Evolutionary conservation across 2,888 invertebrate species (phyloP), one percentile per base, ranked within the genome.

Genomic region (Orchestes rusci): DNA sequence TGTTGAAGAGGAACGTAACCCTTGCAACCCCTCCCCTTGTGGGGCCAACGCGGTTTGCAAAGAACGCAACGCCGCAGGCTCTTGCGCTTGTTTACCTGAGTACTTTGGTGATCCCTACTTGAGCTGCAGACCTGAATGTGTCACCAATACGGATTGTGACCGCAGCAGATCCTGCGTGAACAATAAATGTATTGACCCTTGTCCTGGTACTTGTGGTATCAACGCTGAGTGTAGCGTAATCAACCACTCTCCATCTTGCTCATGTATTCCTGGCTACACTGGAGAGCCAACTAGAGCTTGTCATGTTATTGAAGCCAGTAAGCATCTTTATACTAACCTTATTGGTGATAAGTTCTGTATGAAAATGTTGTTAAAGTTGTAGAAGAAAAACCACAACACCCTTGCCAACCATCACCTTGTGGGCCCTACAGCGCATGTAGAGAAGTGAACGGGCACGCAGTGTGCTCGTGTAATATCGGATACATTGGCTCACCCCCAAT

Each of bases 81-180:
- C 78, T 40, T 82, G 82, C 58, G 70, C 73, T 49, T 82, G 82
- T 59, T 66, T 78, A 41, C 70, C 76, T 13, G 78, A 76, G 55
- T 81, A 78, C 59, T 73, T 74, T 40, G 82, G 82, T 27, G 74
- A 79, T 60, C 82, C 82, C 19, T 76, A 76, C 56, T 73, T 74
- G 18, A 76, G 76, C 45, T 82, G 84, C 63, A 70, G 80, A 50
- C 80, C 82, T 2, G 82, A 82, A 65, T 83, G 82, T 61, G 72
- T 76, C 10, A 72, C 75, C 37, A 81, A 79, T 60, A 72, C 78
- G 2, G 82, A 83, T 56, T 84, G 84, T 58, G 66, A 73, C 33
- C 69, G 71, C 43, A 75, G 74, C 39, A 74, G 74, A 56, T 78
- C 82, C 16, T 84, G 84, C 57, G 73, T 75, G 42, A 82, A 80